Percentiles rank a stretch among this genome's conserved stretches.
Evolutionary conservation across 2,797 vertebrate genomes (phyloP).

Genomic region (Hypotaenidia philippensis): DNA sequence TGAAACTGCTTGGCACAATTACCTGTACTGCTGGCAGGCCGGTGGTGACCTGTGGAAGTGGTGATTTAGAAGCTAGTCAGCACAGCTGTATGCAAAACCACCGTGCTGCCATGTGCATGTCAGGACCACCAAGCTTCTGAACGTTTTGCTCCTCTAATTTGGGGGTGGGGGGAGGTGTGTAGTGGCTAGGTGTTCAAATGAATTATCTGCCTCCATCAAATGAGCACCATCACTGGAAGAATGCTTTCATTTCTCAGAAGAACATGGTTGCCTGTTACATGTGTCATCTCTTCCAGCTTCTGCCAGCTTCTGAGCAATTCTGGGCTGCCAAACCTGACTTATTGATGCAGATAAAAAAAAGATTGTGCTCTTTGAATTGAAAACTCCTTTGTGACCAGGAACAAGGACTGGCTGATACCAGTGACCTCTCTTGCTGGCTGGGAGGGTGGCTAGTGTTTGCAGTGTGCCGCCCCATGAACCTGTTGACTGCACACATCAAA

Average conservation of each 20-base stretch:
- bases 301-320: not conserved
- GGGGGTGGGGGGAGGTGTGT: not conserved
- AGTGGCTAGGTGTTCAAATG: not conserved
- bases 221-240: not conserved
- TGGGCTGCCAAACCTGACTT: not conserved
- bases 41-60: not conserved
- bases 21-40: not conserved
- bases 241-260: conserved; percentile 38
- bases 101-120: fast-evolving
- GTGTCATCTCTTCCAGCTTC: not conserved
- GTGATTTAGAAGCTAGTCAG: not conserved
- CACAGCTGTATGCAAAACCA: not conserved
- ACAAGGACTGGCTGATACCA: not conserved
- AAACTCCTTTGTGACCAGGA: not conserved
- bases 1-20: not conserved
- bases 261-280: not conserved
- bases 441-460: not conserved
- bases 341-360: not conserved
- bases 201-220: not conserved
- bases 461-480: not conserved
- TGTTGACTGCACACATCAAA: not conserved
- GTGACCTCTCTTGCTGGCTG: not conserved
- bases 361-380: not conserved
- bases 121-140: fast-evolving
- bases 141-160: fast-evolving